These are phyloP conservation scores for Synanthedon formicaeformis DNA, from an alignment of 2,888 invertebrate species.

Conservation along the genomic window DNA sequence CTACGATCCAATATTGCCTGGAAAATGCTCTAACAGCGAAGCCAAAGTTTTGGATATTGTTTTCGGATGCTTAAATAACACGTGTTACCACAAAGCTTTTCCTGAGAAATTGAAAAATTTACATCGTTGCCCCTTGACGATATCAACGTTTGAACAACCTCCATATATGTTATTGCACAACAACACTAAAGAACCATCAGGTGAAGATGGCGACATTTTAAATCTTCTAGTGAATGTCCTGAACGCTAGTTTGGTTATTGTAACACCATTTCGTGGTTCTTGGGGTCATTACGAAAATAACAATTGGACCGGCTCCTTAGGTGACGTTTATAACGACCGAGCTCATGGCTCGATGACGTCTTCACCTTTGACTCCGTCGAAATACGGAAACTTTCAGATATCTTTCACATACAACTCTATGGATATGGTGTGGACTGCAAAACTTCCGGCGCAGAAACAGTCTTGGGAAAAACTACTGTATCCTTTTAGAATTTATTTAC, in stretches of 20 bases:
- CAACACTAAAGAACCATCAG: slow-evolving; percentile 18
- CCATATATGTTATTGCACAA: slow-evolving; percentile 38
- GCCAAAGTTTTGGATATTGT: slow-evolving; percentile 19
- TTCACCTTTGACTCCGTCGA: slow-evolving; percentile 31
- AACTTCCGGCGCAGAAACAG: slow-evolving; percentile 28
- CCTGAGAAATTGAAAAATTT: slow-evolving; percentile 28
- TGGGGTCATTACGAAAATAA: slow-evolving; percentile 42
- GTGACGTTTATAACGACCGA: slow-evolving; percentile 34
- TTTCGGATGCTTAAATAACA: slow-evolving; percentile 15
- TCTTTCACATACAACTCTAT: slow-evolving; percentile 28
- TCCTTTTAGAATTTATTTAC: slow-evolving; percentile 29
- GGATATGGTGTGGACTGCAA: slow-evolving; percentile 39
- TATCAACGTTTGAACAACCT: slow-evolving; percentile 38
- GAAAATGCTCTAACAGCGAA: slow-evolving; percentile 23
- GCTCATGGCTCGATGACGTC: slow-evolving; percentile 57
- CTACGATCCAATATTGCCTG: slow-evolving; percentile 20
- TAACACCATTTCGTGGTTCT: slow-evolving; percentile 36
- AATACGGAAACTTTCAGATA: slow-evolving; percentile 37
- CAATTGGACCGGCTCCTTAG: slow-evolving; percentile 48
- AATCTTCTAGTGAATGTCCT: slow-evolving; percentile 23
- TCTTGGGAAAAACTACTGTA: slow-evolving; percentile 38
- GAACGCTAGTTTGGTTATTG: slow-evolving; percentile 28
- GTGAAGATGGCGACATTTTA: slow-evolving; percentile 37
- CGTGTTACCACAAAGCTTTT: slow-evolving; percentile 23
- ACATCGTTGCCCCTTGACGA: slow-evolving; percentile 23